phyloP scores from a whole-genome alignment of 92 coral and sea anemone species.

The Porites rus region DNA sequence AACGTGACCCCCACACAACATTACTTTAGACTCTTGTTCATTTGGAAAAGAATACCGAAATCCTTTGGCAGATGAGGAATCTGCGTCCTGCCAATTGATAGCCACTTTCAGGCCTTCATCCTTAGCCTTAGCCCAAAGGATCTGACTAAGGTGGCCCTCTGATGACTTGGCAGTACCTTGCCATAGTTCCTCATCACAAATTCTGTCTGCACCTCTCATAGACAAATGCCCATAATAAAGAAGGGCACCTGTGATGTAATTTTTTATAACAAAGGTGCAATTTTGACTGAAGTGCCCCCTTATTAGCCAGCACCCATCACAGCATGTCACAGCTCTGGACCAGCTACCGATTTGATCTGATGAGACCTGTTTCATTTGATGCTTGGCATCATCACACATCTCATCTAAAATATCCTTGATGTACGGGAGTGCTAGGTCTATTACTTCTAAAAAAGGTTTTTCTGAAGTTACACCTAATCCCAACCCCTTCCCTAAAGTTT shows the following conservation, averaged over 20 bases:
- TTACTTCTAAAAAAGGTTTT: no score
- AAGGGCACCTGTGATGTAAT: constrained; percentile 56
- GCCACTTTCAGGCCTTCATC: constrained; percentile 50
- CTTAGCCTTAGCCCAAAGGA: constrained; percentile 43
- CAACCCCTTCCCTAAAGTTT: not conserved
- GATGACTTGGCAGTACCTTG: constrained; percentile 77
- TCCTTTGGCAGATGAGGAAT: constrained; percentile 63
- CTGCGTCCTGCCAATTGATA: constrained; percentile 71
- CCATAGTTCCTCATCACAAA: constrained; percentile 65
- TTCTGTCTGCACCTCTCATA: constrained; percentile 60
- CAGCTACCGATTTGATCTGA: constrained; percentile 48
- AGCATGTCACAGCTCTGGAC: constrained; percentile 60
- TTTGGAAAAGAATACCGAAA: constrained; percentile 41
- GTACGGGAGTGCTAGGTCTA: no score
- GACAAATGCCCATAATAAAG: constrained; percentile 76
- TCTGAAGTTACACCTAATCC: no score
- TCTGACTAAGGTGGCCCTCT: constrained; percentile 59
- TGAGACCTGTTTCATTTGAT: constrained; percentile 47
- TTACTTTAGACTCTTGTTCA: constrained; percentile 24
- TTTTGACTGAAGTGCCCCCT: no score
- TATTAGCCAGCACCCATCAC: constrained; percentile 50
- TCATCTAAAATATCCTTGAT: constrained; percentile 24
- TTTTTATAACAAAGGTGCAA: constrained; percentile 65
- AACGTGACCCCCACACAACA: constrained; percentile 65
- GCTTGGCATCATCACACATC: constrained; percentile 58